phyloP scores from a whole-genome alignment of 2,113 vertebrate genomes.

The Xenopus tropicalis region UCB_Xtro_10.0 CM004445.2:18978001-18978500 shows the following conservation, averaged over 20 bases:
- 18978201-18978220: slow-evolving; percentile 9
- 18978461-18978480: not conserved
- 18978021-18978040: slow-evolving; percentile 19
- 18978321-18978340: not conserved
- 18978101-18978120: slow-evolving; percentile 14
- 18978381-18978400: slow-evolving; percentile 8
- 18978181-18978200: slow-evolving; percentile 1
- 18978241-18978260: slow-evolving; percentile 57
- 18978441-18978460: not conserved
- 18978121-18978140: slow-evolving; percentile 8
- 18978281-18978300: slow-evolving; percentile 67
- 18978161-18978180: not conserved
- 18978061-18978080: slow-evolving; percentile 27
- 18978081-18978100: slow-evolving; percentile 6
- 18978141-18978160: slow-evolving; percentile 22
- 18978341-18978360: not conserved
- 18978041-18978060: slow-evolving; percentile 31
- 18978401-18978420: slow-evolving; percentile 26
- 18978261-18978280: slow-evolving; percentile 68
- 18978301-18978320: slow-evolving; percentile 23
- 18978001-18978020: slow-evolving; percentile 31
- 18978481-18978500: slow-evolving; percentile 25
- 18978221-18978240: slow-evolving; percentile 50
- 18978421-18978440: slow-evolving; percentile 4
- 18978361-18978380: slow-evolving; percentile 17